These are phyloP conservation scores for Nyctereutes procyonoides DNA, from an alignment of 2,113 vertebrate genomes.

Conservation along the genomic window DNA sequence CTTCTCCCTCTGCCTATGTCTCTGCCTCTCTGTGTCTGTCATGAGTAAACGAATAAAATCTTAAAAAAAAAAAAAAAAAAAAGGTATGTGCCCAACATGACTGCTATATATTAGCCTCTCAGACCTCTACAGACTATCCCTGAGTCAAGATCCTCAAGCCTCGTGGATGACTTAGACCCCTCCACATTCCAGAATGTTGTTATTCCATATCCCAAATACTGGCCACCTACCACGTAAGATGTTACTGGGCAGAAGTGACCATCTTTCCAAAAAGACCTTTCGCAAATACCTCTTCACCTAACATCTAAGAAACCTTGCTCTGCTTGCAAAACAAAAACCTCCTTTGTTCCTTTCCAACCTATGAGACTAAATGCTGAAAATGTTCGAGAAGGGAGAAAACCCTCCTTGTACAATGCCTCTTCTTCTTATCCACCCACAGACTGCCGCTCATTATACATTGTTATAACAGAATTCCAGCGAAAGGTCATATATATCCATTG, in stretches of 20 bases:
- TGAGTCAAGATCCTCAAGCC: fast-evolving
- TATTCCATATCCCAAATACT: fast-evolving
- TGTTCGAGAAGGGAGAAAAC: no score
- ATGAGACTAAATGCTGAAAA: background rate
- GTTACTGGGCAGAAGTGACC: background rate
- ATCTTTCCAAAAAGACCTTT: background rate
- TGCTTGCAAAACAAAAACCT: background rate
- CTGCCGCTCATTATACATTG: fast-evolving
- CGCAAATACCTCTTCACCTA: background rate
- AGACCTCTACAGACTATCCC: background rate
- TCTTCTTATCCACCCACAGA: background rate
- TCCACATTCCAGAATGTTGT: no score
- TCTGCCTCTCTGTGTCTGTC: no score
- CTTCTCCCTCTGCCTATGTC: no score
- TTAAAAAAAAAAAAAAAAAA: no score
- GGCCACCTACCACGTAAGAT: background rate
- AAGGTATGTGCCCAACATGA: background rate
- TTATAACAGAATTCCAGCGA: background rate
- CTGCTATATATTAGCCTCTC: background rate
- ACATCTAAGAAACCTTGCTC: background rate
- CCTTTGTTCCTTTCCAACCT: background rate
- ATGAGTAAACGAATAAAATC: no score
- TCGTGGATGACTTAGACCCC: fast-evolving
- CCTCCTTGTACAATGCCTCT: background rate
- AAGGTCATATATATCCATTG: background rate